These are phyloP conservation scores for Bombus soroeensis DNA, from an alignment of 1,140 invertebrate species.

Conservation along the genomic window DNA sequence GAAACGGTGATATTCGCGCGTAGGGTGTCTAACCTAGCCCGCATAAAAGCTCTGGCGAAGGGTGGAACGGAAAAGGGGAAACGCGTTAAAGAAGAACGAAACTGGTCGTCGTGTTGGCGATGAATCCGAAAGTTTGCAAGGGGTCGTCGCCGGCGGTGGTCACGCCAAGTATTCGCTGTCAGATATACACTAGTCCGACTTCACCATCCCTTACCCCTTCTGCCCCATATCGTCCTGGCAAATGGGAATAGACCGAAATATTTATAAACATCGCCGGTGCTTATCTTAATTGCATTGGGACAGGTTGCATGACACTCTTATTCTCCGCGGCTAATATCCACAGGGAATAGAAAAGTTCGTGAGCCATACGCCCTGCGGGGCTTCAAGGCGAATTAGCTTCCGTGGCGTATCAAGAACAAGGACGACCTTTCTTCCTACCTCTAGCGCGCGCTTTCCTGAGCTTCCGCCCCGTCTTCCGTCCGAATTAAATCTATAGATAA, in stretches of 20 bases:
- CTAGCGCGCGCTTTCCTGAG: constrained; percentile 3
- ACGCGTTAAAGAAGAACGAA: constrained; percentile 15
- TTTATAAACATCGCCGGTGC: constrained; percentile 72
- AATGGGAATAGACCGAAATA: constrained; percentile 56
- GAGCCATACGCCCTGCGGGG: constrained; percentile 55
- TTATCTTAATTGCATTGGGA: constrained; percentile 78
- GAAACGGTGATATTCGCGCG: constrained; percentile 52
- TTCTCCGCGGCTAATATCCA: constrained; percentile 52
- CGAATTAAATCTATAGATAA: constrained; percentile 56
- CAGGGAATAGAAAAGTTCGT: constrained; percentile 70
- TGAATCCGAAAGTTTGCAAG: constrained; percentile 66
- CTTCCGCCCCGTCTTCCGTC: constrained; percentile 14
- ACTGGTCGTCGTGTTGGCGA: background rate
- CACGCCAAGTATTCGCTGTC: constrained; percentile 67
- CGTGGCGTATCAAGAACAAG: constrained; percentile 55
- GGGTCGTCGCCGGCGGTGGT: constrained; percentile 66
- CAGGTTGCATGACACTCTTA: constrained; percentile 63
- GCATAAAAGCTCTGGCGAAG: constrained; percentile 41
- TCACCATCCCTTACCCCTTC: background rate
- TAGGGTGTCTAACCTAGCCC: constrained; percentile 45
- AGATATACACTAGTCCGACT: constrained; percentile 56
- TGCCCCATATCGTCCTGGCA: background rate
- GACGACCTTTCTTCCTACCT: constrained; percentile 17
- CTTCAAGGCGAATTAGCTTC: constrained; percentile 62
- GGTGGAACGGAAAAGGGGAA: constrained; percentile 20